phyloP scores from a whole-genome alignment of 2,113 vertebrate genomes.

The Pygoscelis antarcticus region DNA sequence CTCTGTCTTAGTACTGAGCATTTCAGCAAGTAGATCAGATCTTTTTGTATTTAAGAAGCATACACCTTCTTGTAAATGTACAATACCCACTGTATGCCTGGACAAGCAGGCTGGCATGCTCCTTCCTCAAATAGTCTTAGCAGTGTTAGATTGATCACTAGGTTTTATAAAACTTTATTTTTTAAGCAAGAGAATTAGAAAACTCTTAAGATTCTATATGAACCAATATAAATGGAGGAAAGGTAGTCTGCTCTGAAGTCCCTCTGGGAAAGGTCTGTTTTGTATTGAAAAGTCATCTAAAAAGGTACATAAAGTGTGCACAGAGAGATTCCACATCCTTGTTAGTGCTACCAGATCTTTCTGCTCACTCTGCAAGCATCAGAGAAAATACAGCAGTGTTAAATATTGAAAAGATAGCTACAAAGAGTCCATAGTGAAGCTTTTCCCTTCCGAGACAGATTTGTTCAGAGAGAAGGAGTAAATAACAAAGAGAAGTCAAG shows the following conservation, averaged over 20 bases:
- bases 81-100: not conserved
- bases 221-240: not conserved
- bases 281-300: not conserved
- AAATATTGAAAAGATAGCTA: not conserved
- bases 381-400: not conserved
- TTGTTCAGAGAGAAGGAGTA: not conserved
- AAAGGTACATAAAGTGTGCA: not conserved
- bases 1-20: not conserved
- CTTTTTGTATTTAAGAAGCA: not conserved
- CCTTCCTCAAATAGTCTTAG: not conserved
- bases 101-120: not conserved
- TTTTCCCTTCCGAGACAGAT: not conserved
- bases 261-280: not conserved
- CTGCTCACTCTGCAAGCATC: not conserved
- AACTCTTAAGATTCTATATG: not conserved
- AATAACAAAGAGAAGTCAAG: not conserved
- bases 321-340: not conserved
- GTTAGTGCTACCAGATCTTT: not conserved
- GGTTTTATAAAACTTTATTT: not conserved
- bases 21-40: not conserved
- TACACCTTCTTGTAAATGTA: not conserved
- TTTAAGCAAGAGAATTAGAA: not conserved
- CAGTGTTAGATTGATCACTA: not conserved
- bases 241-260: not conserved
- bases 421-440: not conserved